Conservation (phyloP, 2,113 vertebrate genomes). For the Ciconia maguari region DNA sequence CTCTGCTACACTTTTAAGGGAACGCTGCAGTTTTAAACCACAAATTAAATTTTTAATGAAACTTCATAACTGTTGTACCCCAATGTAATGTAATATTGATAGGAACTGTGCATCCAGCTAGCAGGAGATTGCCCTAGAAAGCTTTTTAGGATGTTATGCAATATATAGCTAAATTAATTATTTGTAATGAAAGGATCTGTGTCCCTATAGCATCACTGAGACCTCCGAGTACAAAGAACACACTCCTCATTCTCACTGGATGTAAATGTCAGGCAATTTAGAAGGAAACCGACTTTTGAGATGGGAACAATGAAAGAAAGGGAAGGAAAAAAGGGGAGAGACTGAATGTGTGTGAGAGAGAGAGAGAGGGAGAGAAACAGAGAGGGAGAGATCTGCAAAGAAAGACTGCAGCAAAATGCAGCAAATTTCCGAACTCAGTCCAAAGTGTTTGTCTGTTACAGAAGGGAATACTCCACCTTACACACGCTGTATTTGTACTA, state of each 20-base stretch:
- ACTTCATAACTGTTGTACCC: slow-evolving; percentile 68
- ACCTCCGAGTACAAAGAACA: slow-evolving; percentile 25
- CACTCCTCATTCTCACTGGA: neutral
- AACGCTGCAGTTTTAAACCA: slow-evolving; percentile 73
- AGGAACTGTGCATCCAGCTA: slow-evolving; percentile 65
- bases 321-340: neutral
- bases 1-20: slow-evolving; percentile 57
- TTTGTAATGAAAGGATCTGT: slow-evolving; percentile 69
- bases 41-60: slow-evolving; percentile 83
- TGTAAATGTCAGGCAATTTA: slow-evolving; percentile 26
- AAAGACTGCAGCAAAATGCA: slow-evolving; percentile 70
- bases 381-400: slow-evolving; percentile 34
- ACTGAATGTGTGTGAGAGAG: neutral
- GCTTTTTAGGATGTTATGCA: slow-evolving; percentile 79
- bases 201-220: slow-evolving; percentile 55
- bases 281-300: neutral
- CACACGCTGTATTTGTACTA: neutral
- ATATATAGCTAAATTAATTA: slow-evolving; percentile 77
- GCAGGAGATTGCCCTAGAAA: slow-evolving; percentile 71
- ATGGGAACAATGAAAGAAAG: neutral
- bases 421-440: slow-evolving; percentile 27
- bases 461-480: neutral
- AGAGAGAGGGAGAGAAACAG: neutral
- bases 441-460: slow-evolving; percentile 2
- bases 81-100: slow-evolving; percentile 76